Evolutionary conservation across 2,797 vertebrate genomes (phyloP), one percentile per base, ranked within the genome.

Genomic region (Acrossocheilus wenchowensis): DNA sequence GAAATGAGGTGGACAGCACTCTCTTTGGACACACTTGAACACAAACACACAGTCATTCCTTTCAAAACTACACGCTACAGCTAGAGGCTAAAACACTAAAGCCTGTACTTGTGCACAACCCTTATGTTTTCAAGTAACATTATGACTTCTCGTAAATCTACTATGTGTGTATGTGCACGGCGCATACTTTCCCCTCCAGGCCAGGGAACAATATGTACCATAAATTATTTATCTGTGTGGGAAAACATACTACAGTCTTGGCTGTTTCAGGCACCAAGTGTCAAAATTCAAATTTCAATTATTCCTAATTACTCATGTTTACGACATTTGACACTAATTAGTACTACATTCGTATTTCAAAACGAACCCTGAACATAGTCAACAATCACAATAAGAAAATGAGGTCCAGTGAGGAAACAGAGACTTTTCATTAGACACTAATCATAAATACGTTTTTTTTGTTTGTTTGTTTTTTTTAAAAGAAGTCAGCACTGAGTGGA

Each of bases 31-130:
- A 85, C 57, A 77, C 50, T 85, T 74, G 78, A 82, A 83, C 62
- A 68, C 62, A 50, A 71, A 54, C 86, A 89, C 83, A 73, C 86
- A 68, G 77, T 85, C 82, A 78, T 66, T 54, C 68, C n/a, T 85
- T 89, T 79, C 34, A 82, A 84, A 81, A 86, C 88, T 86, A 80
- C 64, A 41, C 87, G 60, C 89, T 92, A 89, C 86, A 88, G 82
- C 84, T 90, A 90, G 36, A 74, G 89, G 84, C 86, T 89, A 86
- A 88, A 85, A 86, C 83, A 87, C 79, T 57, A 86, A 78, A 68
- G 75, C 83, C 66, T 85, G 83, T 74, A 41, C 39, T 43, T 64
- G 81, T 77, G 80, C 60, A 66, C 48, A 52, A 64, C 73, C 48
- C 72, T 83, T 60, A 41, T 26, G 30, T 72, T 64, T 84, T 84